A percentile compares a stretch with the other conserved stretches of the same genome.
These are phyloP conservation scores for Clinocottus analis DNA, from an alignment of 2,113 vertebrate genomes.

Conservation along the genomic window DNA sequence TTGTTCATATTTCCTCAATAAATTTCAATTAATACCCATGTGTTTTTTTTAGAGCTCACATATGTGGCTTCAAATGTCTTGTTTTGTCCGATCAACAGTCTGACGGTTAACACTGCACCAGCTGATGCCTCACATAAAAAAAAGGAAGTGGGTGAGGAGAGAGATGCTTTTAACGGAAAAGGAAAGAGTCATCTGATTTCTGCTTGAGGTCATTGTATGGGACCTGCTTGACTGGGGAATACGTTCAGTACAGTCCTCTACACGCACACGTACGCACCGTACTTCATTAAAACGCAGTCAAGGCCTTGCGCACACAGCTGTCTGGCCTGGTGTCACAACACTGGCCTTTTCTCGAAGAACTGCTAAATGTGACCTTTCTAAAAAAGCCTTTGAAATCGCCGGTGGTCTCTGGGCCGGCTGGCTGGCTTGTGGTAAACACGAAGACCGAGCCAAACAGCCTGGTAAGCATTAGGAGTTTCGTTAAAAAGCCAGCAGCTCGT, in stretches of 20 bases:
- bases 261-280: neutral
- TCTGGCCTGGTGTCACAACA: conserved; percentile 17
- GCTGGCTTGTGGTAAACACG: conserved; percentile 32
- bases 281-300: conserved; percentile 2
- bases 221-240: conserved; percentile 51
- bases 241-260: no score
- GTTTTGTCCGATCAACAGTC: neutral
- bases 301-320: conserved; percentile 6
- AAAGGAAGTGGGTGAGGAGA: conserved; percentile 13
- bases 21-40: no score
- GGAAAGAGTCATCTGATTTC: conserved; percentile 53
- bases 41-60: neutral
- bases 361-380: conserved; percentile 48
- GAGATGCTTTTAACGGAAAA: conserved; percentile 31
- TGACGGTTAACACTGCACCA: no score
- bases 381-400: conserved; percentile 50
- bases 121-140: conserved; percentile 22
- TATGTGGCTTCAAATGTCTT: neutral
- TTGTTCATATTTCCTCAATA: no score
- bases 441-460: conserved; percentile 28
- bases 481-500: conserved; percentile 28
- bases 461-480: conserved; percentile 24
- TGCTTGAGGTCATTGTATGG: conserved; percentile 40
- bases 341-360: conserved; percentile 31
- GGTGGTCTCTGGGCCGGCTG: conserved; percentile 34